Evolutionary conservation across 2,113 vertebrate genomes (phyloP).

Genomic region (Hemiprocne comata): DNA sequence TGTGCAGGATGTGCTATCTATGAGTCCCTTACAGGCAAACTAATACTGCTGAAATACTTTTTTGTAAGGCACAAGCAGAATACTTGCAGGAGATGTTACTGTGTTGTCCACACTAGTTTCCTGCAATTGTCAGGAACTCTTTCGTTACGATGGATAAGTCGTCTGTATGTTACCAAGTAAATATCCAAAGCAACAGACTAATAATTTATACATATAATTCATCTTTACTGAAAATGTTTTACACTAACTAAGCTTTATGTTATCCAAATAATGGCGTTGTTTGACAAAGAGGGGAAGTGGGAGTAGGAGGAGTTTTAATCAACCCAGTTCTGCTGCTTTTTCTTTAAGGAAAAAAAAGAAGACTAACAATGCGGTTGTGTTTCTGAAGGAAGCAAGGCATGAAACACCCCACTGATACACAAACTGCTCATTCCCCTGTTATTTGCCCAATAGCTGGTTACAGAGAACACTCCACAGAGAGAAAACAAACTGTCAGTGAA

Average conservation of each 20-base stretch:
- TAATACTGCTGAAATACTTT: neutral
- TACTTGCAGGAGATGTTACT: neutral
- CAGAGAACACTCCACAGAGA: neutral
- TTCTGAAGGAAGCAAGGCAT: neutral
- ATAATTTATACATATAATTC: neutral
- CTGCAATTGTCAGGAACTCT: neutral
- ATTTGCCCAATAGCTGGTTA: neutral
- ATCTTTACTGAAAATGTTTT: neutral
- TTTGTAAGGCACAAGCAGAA: neutral
- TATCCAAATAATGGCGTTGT: neutral
- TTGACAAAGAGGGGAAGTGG: neutral
- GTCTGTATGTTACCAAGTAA: neutral
- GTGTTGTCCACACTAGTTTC: rapidly evolving
- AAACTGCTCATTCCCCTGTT: neutral
- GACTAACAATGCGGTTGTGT: neutral
- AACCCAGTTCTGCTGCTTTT: neutral
- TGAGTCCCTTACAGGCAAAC: neutral
- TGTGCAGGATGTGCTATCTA: neutral
- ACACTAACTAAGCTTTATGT: neutral
- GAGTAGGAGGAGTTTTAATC: neutral
- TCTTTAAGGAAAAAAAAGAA: neutral
- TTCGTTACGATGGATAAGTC: neutral
- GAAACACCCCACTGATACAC: neutral
- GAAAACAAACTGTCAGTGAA: neutral
- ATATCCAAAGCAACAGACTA: neutral